These are phyloP conservation scores for Callopanchax toddi DNA, from an alignment of 2,113 vertebrate genomes.

Conservation along the genomic window DNA sequence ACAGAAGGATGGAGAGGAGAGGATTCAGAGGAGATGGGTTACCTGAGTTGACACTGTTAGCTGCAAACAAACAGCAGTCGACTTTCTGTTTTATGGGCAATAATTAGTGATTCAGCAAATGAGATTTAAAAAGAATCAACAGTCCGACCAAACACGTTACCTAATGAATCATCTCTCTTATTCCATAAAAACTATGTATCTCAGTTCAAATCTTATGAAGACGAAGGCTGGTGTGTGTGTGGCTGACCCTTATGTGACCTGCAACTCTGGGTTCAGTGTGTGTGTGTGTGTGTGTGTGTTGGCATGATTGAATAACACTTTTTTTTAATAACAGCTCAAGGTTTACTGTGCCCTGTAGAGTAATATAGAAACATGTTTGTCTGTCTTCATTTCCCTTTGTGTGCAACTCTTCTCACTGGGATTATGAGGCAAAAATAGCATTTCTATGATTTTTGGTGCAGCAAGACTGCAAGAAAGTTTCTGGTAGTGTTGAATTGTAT, in stretches of 20 bases:
- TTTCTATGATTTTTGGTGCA: no score
- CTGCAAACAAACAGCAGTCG: neutral
- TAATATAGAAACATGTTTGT: neutral
- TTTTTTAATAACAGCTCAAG: constrained; percentile 6
- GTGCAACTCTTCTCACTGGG: neutral
- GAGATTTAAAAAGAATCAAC: no score
- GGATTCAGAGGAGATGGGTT: constrained; percentile 65
- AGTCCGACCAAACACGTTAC: no score
- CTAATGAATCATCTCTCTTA: no score
- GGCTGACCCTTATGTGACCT: constrained; percentile 87
- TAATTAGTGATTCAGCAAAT: constrained; percentile 5
- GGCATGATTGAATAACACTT: constrained; percentile 9
- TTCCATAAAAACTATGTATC: no score
- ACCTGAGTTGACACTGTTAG: constrained; percentile 35
- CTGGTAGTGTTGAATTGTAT: neutral
- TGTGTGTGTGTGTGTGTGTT: constrained; percentile 54
- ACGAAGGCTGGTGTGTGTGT: constrained; percentile 32
- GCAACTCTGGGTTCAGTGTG: no score
- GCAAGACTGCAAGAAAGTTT: neutral
- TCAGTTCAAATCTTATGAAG: constrained; percentile 20
- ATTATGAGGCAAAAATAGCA: no score
- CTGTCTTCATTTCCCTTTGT: neutral
- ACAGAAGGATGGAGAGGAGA: constrained; percentile 54
- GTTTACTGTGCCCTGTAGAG: neutral
- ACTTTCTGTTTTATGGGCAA: constrained; percentile 5